Percentiles rank a stretch among this genome's conserved stretches.
Evolutionary conservation across 2,888 invertebrate species (phyloP).

Genomic region (Diarsia brunnea): DNA sequence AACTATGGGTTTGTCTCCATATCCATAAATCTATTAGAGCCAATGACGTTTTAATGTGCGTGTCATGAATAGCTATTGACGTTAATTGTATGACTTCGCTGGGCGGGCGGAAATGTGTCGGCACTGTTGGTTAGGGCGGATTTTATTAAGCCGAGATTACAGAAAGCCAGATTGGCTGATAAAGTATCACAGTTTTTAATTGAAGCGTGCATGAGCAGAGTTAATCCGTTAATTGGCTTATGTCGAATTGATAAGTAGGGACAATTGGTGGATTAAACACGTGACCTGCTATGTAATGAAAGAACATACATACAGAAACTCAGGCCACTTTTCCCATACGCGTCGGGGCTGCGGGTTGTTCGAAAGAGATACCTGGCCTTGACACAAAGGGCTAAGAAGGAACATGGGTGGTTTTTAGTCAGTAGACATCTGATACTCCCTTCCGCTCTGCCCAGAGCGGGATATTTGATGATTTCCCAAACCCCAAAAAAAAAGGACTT

Average conservation of each 20-base stretch:
- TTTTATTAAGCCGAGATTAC: conserved; percentile 48
- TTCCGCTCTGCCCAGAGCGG: too few relatives aligned
- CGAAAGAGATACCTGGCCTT: too few relatives aligned
- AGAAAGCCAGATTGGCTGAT: conserved; percentile 38
- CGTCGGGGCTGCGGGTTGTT: too few relatives aligned
- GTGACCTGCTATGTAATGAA: background rate
- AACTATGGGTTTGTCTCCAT: background rate
- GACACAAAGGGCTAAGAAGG: too few relatives aligned
- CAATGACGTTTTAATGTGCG: conserved; percentile 27
- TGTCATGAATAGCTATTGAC: conserved; percentile 45
- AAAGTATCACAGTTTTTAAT: conserved; percentile 21
- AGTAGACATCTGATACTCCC: too few relatives aligned
- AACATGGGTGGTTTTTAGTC: too few relatives aligned
- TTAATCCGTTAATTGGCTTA: background rate
- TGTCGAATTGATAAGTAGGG: background rate
- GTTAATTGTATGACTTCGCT: conserved; percentile 45
- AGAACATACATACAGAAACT: too few relatives aligned
- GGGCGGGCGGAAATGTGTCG: conserved; percentile 34
- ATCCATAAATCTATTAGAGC: conserved; percentile 41
- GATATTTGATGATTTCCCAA: too few relatives aligned
- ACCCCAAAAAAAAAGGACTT: too few relatives aligned
- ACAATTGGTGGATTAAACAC: background rate
- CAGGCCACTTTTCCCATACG: too few relatives aligned
- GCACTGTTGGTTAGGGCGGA: conserved; percentile 17
- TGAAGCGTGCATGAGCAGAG: background rate